phyloP scores from a whole-genome alignment of 2,113 vertebrate genomes.

The Numenius arquata region DNA sequence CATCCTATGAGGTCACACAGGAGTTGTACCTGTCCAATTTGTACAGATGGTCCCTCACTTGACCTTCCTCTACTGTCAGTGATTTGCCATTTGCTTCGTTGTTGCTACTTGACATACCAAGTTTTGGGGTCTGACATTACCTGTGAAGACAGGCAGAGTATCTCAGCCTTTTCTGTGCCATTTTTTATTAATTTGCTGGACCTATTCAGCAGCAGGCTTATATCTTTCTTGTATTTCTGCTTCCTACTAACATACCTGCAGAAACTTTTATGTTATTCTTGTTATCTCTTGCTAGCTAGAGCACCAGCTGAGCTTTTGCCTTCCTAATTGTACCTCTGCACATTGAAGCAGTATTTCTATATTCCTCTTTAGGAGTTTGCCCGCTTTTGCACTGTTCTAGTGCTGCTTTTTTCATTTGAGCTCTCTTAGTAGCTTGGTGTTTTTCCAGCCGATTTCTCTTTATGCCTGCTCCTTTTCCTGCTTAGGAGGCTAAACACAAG shows the following conservation, averaged over 20 bases:
- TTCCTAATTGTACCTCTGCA: neutral
- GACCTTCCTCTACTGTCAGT: neutral
- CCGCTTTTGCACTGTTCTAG: neutral
- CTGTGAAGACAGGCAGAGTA: neutral
- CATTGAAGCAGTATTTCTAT: neutral
- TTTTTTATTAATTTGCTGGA: neutral
- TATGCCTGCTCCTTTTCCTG: neutral
- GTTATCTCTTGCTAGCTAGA: neutral
- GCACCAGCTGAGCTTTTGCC: neutral
- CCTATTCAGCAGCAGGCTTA: neutral
- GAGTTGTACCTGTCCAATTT: neutral
- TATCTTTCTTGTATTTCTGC: neutral
- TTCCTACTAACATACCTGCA: neutral
- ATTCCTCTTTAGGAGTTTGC: neutral
- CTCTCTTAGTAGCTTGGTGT: neutral
- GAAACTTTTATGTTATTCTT: neutral
- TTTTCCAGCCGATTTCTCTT: slow-evolving; percentile 3
- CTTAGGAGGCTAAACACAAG: neutral
- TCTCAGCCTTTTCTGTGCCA: neutral
- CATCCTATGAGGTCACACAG: neutral
- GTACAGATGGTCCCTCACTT: neutral
- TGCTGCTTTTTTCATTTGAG: neutral
- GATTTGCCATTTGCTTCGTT: neutral
- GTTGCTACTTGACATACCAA: neutral
- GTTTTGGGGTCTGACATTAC: neutral